A percentile compares a stretch with the other conserved stretches of the same genome.
These are phyloP conservation scores for Sinocyclocheilus maitianheensis DNA, from an alignment of 2,113 vertebrate species.

Conservation along the genomic window DNA sequence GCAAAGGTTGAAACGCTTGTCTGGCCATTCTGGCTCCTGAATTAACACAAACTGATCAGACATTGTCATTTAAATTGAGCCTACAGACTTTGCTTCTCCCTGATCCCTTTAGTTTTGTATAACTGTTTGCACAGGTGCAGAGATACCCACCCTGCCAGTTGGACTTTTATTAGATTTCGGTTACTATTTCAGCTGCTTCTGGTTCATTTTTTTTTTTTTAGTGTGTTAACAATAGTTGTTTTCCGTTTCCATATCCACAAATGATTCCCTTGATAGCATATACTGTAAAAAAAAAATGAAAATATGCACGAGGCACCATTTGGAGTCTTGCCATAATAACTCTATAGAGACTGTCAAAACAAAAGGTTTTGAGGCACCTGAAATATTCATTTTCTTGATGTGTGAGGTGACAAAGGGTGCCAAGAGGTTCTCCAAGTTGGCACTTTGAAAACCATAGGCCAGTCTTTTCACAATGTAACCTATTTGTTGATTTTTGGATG, in stretches of 20 bases:
- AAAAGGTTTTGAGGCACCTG: neutral
- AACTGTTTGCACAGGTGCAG: conserved; percentile 88
- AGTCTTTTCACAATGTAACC: neutral
- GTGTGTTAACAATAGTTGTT: neutral
- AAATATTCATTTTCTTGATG: neutral
- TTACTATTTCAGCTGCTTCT: neutral
- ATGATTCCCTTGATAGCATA: neutral
- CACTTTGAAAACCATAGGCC: neutral
- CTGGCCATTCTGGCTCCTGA: neutral
- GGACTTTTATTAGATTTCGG: conserved; percentile 62
- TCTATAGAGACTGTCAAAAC: neutral
- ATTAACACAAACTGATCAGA: conserved; percentile 29
- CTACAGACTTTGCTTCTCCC: conserved; percentile 74
- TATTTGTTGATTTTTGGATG: neutral
- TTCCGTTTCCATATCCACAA: neutral
- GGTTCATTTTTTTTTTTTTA: neutral
- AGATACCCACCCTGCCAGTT: conserved; percentile 72
- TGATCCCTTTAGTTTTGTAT: conserved; percentile 71
- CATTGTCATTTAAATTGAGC: conserved; percentile 77
- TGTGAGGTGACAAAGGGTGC: neutral
- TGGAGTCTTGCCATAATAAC: neutral
- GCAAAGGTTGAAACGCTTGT: neutral
- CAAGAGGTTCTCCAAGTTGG: neutral
- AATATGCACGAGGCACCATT: neutral
- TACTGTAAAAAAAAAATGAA: neutral